Evolutionary conservation across 1,140 invertebrate species (phyloP), one percentile per base, ranked within the genome.

Genomic region (Neelides sp.): DNA sequence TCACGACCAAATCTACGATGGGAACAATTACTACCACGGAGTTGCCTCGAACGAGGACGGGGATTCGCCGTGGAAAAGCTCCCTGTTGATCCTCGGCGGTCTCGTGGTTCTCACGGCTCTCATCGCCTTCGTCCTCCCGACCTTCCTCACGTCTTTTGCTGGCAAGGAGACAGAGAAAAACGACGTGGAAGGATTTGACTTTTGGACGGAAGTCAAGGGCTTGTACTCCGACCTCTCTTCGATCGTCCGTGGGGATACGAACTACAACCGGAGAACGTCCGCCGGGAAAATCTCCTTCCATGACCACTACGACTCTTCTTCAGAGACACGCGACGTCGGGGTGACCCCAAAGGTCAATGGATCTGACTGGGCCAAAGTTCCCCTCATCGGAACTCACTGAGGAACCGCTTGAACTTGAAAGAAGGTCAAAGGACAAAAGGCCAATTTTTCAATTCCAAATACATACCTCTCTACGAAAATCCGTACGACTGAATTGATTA

Each of bases 201-300:
- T 61, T 5, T 61, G 59, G 59, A 47, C 30, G 2, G 59, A 61
- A 41, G 50, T 61, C 48, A 61, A 61, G 42, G 59, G 55, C 1
- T 37, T 57, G 2, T 61, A 61, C 44, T 50, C 40, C 30, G 59
- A 61, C 30, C 17, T 61, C 12, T 35, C 50, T 7, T 49, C 48
- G 26, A 40, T 61, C n/a, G 49, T 49, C 1, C 30, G 44, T 15
- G 59, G 59, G 5, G 59, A 61, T n/a, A n/a, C n/a, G n/a, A n/a
- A n/a, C n/a, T n/a, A n/a, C n/a, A n/a, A n/a, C n/a, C n/a, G n/a
- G n/a, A n/a, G n/a, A n/a, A n/a, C n/a, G n/a, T n/a, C n/a, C n/a
- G n/a, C n/a, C n/a, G n/a, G n/a, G n/a, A n/a, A n/a, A n/a, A n/a
- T n/a, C n/a, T n/a, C n/a, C n/a, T n/a, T n/a, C n/a, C n/a, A n/a